phyloP scores from a whole-genome alignment of 30 jellyfish, hydroid and myxozoan genomes.

The Rhopilema esculentum region DNA sequence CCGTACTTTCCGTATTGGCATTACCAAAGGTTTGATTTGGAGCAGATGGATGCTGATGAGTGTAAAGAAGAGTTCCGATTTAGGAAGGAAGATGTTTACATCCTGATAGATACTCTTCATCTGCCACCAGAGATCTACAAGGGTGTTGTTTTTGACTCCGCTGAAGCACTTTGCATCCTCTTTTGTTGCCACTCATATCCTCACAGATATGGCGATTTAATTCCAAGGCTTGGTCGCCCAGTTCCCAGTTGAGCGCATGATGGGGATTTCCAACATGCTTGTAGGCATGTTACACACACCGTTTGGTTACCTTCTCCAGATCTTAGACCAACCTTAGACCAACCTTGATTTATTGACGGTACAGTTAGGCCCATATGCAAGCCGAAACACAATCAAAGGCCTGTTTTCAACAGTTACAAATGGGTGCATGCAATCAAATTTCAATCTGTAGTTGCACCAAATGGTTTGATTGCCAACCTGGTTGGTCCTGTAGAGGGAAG shows the following conservation, averaged over 20 bases:
- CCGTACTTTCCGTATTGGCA: slow-evolving; percentile 28
- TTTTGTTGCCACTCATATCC: slow-evolving; percentile 48
- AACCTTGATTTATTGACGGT: slow-evolving; percentile 72
- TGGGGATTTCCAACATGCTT: too few species aligned
- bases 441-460: slow-evolving; percentile 57
- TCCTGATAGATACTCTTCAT: too few species aligned
- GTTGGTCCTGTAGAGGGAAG: slow-evolving; percentile 71
- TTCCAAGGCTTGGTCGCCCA: slow-evolving; percentile 67
- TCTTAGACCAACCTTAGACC: too few species aligned
- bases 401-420: slow-evolving; percentile 55
- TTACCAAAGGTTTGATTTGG: slow-evolving; percentile 15
- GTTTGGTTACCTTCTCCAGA: too few species aligned
- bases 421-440: too few species aligned
- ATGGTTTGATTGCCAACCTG: slow-evolving; percentile 58
- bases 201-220: slow-evolving; percentile 20
- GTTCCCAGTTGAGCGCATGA: too few species aligned
- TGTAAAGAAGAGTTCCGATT: slow-evolving; percentile 34
- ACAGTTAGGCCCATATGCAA: slow-evolving; percentile 70
- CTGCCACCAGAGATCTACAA: too few species aligned
- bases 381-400: slow-evolving; percentile 45
- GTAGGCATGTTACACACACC: too few species aligned
- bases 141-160: too few species aligned
- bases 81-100: slow-evolving; percentile 3
- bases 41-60: slow-evolving; percentile 31
- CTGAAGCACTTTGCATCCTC: slow-evolving; percentile 51